These are phyloP conservation scores for Ctenopoma kingsleyae DNA, from an alignment of 2,797 vertebrate genomes.

Conservation along the genomic window DNA sequence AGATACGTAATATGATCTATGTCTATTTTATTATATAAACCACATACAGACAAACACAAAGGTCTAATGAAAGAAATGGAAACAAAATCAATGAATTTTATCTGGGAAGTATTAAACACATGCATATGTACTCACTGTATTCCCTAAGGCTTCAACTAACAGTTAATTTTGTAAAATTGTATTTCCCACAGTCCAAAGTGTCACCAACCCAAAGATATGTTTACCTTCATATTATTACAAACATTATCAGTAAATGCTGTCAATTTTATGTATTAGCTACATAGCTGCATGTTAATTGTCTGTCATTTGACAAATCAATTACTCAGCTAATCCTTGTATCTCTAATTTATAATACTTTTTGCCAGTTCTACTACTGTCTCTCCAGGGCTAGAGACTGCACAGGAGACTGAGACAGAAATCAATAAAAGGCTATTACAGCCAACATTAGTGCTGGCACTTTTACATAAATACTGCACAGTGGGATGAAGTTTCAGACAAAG, in stretches of 20 bases:
- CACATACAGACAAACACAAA: not conserved
- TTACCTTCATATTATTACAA: not conserved
- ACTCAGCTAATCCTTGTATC: not conserved
- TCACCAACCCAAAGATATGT: not conserved
- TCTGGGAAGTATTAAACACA: conserved; percentile 2
- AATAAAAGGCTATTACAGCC: conserved; percentile 68
- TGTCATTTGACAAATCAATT: too few species aligned
- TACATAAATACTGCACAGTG: conserved; percentile 37
- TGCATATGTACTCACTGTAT: conserved; percentile 3
- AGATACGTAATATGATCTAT: too few species aligned
- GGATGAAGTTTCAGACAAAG: conserved; percentile 66
- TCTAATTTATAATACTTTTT: conserved; percentile 13
- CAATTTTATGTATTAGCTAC: not conserved
- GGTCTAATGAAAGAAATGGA: not conserved
- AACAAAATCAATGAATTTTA: not conserved
- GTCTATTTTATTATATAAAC: not conserved
- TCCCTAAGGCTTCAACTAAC: not conserved
- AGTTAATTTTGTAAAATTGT: too few species aligned
- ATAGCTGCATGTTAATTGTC: not conserved
- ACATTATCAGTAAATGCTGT: not conserved
- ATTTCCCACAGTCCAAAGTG: not conserved
- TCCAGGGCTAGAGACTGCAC: conserved; percentile 21
- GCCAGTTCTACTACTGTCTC: conserved; percentile 18
- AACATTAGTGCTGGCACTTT: conserved; percentile 65
- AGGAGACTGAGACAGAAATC: conserved; percentile 60